Base-by-base conservation (phyloP, 2,797 vertebrate genomes). In the Caiman crocodilus region DNA sequence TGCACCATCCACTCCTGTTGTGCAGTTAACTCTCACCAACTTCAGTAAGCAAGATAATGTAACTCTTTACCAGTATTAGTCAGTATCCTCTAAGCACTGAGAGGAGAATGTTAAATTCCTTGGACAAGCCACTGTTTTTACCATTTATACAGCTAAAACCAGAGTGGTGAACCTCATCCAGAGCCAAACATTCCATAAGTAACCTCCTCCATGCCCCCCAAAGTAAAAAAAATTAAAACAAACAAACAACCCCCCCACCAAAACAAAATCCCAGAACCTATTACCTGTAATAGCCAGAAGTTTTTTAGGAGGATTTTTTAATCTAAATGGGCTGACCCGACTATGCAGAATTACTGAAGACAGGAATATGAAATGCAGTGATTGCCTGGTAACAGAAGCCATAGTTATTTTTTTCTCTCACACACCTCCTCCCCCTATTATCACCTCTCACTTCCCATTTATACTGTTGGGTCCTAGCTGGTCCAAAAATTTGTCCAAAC, bases 281-380 rank as follows among this genome's bases (percentile, higher is more conserved):
- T 32, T 90, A 1, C 57, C 80, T 79, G 4, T 35, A 83, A 55
- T 16, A 4, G 12, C 79, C 56, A 81, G 61, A 83, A 82, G 78
- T 14, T 42, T 42, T 42, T n/a, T 10, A 4, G 26, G 67, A 42
- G 35, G 23, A 14, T n/a, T 30, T 59, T 23, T 1, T 2, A 10
- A 80, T 28, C n/a, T 89, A 30, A 85, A 87, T 10, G 10, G 42
- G 42, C 42, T 50, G 42, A 8, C 28, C 32, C 32, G 0, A 12
- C 21, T 3, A 0, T 5, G 20, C 63, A 56, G 7, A 28, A 9
- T 76, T 60, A 11, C 30, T 90, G 26, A 42, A 67, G 55, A 42
- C 32, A n/a, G 8, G 2, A 1, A 0, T 63, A 77, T 76, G 60
- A 12, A 0, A 2, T 82, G 32, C 17, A 1, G 28, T 59, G n/a